These are phyloP conservation scores for Acanthoscelides obtectus DNA, from an alignment of 2,888 invertebrate genomes.

Conservation along the genomic window DNA sequence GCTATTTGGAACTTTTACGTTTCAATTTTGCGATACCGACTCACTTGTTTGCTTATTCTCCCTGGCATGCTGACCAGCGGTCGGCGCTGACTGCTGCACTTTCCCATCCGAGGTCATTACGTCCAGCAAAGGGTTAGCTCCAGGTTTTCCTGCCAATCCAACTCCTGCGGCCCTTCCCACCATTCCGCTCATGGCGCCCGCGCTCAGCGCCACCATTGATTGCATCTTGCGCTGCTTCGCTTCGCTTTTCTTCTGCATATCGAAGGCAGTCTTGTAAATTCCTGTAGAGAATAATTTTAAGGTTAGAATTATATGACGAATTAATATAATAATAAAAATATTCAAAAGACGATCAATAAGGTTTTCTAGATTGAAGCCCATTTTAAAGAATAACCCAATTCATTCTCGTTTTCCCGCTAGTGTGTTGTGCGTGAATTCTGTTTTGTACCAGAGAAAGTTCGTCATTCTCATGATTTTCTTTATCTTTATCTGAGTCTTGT, in stretches of 20 bases:
- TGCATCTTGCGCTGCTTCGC: conserved; percentile 95
- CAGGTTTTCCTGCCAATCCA: conserved; percentile 62
- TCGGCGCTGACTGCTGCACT: conserved; percentile 55
- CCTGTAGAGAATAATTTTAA: conserved; percentile 13
- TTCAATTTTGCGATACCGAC: too few species aligned
- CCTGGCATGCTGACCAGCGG: conserved; percentile 27
- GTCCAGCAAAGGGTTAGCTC: neutral
- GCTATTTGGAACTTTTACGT: too few species aligned
- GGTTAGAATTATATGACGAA: too few species aligned
- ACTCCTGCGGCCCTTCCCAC: conserved; percentile 84
- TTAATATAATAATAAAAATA: neutral
- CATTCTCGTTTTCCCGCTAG: too few species aligned
- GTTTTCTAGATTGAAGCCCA: too few species aligned
- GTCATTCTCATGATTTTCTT: too few species aligned
- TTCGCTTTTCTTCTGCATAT: conserved; percentile 95
- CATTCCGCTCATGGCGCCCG: conserved; percentile 85
- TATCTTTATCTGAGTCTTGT: too few species aligned
- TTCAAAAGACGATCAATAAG: too few species aligned
- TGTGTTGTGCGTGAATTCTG: too few species aligned
- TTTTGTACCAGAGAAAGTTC: too few species aligned
- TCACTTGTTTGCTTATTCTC: conserved; percentile 11
- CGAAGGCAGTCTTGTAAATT: conserved; percentile 95
- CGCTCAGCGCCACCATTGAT: conserved; percentile 86
- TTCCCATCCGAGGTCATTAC: conserved; percentile 60
- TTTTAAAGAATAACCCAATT: too few species aligned